phyloP scores from a whole-genome alignment of 2,888 invertebrate genomes.

The Megalurothrips usitatus region DNA sequence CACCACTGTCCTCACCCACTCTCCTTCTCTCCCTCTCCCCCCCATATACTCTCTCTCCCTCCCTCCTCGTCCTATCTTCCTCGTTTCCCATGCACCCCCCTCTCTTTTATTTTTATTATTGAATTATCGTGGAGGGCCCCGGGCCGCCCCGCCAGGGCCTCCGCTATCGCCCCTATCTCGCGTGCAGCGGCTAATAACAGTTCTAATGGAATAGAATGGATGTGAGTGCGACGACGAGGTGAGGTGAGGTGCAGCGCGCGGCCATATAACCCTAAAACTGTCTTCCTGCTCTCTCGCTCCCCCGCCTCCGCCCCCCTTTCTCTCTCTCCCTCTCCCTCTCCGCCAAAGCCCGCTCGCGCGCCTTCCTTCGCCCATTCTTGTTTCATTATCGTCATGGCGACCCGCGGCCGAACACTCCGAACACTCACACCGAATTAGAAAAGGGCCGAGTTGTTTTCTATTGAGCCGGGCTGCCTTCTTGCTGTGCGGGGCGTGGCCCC shows the following conservation, averaged over 20 bases:
- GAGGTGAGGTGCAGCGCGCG: not conserved
- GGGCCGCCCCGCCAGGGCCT: not conserved
- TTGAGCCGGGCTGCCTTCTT: too few relatives aligned
- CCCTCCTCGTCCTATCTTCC: too few relatives aligned
- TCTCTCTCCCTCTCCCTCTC: not conserved
- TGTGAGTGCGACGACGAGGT: not conserved
- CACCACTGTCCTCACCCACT: not conserved
- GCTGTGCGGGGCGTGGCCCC: too few relatives aligned
- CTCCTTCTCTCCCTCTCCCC: not conserved
- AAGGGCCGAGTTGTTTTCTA: too few relatives aligned
- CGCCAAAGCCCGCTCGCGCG: not conserved
- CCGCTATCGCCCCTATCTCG: conserved; percentile 21
- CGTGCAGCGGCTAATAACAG: conserved; percentile 16
- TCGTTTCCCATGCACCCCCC: too few relatives aligned
- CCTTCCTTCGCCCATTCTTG: not conserved
- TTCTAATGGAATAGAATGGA: conserved; percentile 25
- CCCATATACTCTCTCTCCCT: not conserved
- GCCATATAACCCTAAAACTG: conserved; percentile 16
- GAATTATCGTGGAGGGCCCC: conserved; percentile 15
- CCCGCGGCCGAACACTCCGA: too few relatives aligned
- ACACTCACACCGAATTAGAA: too few relatives aligned
- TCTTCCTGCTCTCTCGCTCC: not conserved
- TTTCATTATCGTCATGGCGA: not conserved
- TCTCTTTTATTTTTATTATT: not conserved
- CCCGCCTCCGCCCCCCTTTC: not conserved